A percentile compares a stretch with the other conserved stretches of the same genome.
phyloP scores from a whole-genome alignment of 2,888 invertebrate genomes.

The Dynastes hyllus region DNA sequence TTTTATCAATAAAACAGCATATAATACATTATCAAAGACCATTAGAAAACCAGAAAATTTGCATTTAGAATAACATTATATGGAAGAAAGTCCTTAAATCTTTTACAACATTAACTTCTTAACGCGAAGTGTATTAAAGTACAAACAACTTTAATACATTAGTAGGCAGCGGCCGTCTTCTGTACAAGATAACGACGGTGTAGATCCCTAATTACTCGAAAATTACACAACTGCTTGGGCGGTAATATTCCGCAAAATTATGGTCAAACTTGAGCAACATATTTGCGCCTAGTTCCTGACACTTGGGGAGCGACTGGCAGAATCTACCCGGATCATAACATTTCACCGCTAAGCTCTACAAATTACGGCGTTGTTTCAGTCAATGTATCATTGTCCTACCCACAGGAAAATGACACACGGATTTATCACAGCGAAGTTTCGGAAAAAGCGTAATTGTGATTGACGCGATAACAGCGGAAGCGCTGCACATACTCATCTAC shows the following conservation, averaged over 20 bases:
- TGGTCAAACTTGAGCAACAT: conserved; percentile 37
- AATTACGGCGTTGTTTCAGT: conserved; percentile 48
- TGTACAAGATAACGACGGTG: conserved; percentile 38
- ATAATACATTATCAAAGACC: no score
- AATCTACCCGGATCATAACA: conserved; percentile 50
- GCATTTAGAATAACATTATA: no score
- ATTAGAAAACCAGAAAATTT: no score
- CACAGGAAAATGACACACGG: conserved; percentile 40
- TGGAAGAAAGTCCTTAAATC: background rate
- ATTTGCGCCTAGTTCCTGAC: conserved; percentile 46
- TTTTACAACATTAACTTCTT: conserved; percentile 10
- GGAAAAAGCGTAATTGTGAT: conserved; percentile 31
- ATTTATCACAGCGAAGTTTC: conserved; percentile 36
- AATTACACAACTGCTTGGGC: conserved; percentile 43
- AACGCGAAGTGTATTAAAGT: background rate
- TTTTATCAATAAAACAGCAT: no score
- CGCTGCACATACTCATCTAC: background rate
- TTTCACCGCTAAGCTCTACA: conserved; percentile 50
- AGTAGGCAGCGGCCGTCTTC: conserved; percentile 21
- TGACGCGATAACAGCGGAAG: conserved; percentile 27
- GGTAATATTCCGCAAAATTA: conserved; percentile 45
- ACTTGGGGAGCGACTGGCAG: conserved; percentile 32
- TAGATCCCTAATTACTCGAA: conserved; percentile 48
- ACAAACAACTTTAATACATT: conserved; percentile 33
- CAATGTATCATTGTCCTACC: conserved; percentile 38